Percentiles rank a stretch among this genome's conserved stretches.
Conservation (phyloP, 1,140 invertebrate genomes). For the Dermatophagoides farinae region DNA sequence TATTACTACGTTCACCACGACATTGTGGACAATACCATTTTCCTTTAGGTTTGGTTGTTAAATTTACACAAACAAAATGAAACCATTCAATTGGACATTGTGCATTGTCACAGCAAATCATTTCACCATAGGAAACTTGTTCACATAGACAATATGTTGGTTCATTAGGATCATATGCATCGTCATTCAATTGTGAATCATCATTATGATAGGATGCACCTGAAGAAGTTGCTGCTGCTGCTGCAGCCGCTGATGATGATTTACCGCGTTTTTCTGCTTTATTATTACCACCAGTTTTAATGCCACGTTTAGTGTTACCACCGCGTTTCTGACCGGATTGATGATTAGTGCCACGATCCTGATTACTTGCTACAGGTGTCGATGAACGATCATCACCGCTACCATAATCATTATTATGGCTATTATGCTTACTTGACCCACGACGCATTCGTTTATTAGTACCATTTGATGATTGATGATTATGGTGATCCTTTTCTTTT, state of each 20-base stretch:
- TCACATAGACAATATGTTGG: slow-evolving; percentile 89
- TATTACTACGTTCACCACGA: slow-evolving; percentile 12
- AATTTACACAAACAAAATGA: slow-evolving; percentile 36
- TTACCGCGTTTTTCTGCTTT: neutral
- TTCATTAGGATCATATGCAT: slow-evolving; percentile 52
- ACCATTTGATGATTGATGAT: neutral
- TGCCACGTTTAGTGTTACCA: neutral
- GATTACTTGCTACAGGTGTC: neutral
- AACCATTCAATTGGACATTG: slow-evolving; percentile 40
- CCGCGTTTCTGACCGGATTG: neutral
- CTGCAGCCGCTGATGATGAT: neutral
- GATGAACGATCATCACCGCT: neutral
- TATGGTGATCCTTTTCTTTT: neutral
- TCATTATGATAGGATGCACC: slow-evolving; percentile 34
- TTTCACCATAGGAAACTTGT: slow-evolving; percentile 35
- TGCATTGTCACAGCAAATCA: slow-evolving; percentile 37
- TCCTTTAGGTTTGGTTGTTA: slow-evolving; percentile 36
- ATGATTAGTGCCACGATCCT: neutral
- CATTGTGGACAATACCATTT: slow-evolving; percentile 35
- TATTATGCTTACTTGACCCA: neutral
- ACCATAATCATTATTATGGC: neutral
- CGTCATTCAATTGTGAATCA: slow-evolving; percentile 22
- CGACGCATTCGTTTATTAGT: neutral
- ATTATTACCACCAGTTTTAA: slow-evolving; percentile 1
- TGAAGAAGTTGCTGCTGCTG: slow-evolving; percentile 24